These are phyloP conservation scores for Coendou prehensilis DNA, from an alignment of 2,797 vertebrate species.

Conservation along the genomic window DNA sequence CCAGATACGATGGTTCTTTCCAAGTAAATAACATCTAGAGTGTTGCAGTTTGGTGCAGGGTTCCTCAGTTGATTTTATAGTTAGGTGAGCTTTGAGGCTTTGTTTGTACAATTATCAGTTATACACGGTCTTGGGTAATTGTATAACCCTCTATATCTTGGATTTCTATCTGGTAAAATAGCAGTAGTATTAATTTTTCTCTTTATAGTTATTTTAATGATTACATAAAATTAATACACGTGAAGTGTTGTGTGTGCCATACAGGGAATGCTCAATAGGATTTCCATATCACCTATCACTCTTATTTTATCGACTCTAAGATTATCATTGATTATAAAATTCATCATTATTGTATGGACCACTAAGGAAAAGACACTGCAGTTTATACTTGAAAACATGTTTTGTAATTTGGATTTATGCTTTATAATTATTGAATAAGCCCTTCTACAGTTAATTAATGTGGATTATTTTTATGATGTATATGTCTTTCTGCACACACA, in stretches of 20 bases:
- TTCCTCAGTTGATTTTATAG: neutral
- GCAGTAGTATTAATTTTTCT: neutral
- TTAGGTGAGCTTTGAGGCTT: neutral
- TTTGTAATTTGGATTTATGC: neutral
- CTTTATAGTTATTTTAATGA: neutral
- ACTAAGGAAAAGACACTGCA: neutral
- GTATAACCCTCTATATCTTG: neutral
- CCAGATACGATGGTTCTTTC: neutral
- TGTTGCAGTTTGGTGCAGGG: neutral
- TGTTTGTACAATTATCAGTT: neutral
- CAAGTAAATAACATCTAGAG: neutral
- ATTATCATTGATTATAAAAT: neutral
- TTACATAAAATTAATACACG: neutral
- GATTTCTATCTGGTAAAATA: neutral
- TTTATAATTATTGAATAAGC: neutral
- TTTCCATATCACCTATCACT: neutral
- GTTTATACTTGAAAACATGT: neutral
- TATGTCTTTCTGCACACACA: neutral
- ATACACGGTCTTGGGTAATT: neutral
- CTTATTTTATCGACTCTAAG: slow-evolving; percentile 9
- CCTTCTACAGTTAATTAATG: neutral
- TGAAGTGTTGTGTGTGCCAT: neutral
- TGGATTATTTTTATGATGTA: neutral
- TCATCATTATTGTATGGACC: neutral
- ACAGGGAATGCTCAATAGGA: neutral